phyloP scores from a whole-genome alignment of 2,888 invertebrate species.

The Mythimna albipuncta region DNA sequence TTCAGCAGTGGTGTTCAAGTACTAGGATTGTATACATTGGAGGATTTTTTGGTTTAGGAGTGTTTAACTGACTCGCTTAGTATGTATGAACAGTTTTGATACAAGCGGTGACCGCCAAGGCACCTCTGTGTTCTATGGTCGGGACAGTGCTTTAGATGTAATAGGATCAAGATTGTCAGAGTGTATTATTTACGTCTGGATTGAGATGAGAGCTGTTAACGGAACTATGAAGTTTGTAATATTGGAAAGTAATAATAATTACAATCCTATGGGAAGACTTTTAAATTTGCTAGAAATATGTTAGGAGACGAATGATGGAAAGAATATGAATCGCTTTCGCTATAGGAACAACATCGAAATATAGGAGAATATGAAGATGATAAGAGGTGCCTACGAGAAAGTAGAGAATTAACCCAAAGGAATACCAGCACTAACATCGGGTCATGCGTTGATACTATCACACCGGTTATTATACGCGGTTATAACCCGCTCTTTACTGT shows the following conservation, averaged over 20 bases:
- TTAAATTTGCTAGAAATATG: background rate
- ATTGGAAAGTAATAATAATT: background rate
- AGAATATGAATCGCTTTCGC: no score
- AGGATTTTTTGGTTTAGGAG: conserved; percentile 13
- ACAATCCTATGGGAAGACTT: background rate
- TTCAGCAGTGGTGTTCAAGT: background rate
- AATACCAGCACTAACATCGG: no score
- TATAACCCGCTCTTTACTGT: no score
- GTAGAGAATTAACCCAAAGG: no score
- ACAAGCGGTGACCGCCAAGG: background rate
- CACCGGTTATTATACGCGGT: no score
- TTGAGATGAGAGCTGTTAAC: background rate
- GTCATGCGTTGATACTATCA: no score
- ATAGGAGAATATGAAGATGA: no score
- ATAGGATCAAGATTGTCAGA: conserved; percentile 19
- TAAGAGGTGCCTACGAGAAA: no score
- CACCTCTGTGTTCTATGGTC: background rate
- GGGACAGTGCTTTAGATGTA: conserved; percentile 1
- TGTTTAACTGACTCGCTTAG: background rate
- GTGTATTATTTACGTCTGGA: background rate
- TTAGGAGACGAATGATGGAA: no score
- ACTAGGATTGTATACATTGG: conserved; percentile 10
- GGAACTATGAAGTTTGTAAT: conserved; percentile 3
- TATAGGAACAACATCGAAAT: no score
- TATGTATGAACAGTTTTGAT: background rate